Base-by-base conservation (phyloP, 2,888 invertebrate genomes). In the Cosmia trapezina region DNA sequence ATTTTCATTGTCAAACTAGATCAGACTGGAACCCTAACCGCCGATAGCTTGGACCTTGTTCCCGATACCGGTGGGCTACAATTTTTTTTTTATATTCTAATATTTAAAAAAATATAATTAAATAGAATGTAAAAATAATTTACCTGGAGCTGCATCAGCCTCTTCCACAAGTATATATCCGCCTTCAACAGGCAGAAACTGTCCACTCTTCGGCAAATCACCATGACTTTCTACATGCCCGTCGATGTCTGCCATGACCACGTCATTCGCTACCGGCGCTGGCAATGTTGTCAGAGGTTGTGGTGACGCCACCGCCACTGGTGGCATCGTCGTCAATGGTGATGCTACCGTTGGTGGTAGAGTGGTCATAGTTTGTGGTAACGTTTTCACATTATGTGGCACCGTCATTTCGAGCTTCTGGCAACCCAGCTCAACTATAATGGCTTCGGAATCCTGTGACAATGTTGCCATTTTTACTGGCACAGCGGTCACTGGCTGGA, bases 151-250 rank as follows among this genome's bases (percentile, higher is more conserved):
- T 11, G 66, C 83, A 76, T 89, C n/a, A n/a, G n/a, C 89, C 5
- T 93, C 94, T 37, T 91, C 92, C 2, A 96, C 94, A 2, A 95
- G 83, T 53, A 95, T 93, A 80, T 93, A 96, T 3, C 95, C 96
- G 3, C 95, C 96, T 81, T 95, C 96, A 0, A 95, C 94, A 0
- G 95, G 94, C 66, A 96, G 73, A 63, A 94, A 94, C 73, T 93
- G 91, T 0, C 91, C 93, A 83, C 70, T 87, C 54, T 90, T 91
- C 0, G 92, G 89, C 6, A 89, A 69, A 0, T 88, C 87, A 0
- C 94, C 93, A 79, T 94, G 93, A 63, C 37, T 86, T 0, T 87
- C 83, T 0, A 70, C 78, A 74, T 95, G 93, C 0, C 89, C 86
- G 7, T 87, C 90, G 7, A 87, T 70, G 8, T 95, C 95, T 1